These are phyloP conservation scores for Reticulitermes speratus DNA, from an alignment of 1,140 invertebrate genomes.

Conservation along the genomic window DNA sequence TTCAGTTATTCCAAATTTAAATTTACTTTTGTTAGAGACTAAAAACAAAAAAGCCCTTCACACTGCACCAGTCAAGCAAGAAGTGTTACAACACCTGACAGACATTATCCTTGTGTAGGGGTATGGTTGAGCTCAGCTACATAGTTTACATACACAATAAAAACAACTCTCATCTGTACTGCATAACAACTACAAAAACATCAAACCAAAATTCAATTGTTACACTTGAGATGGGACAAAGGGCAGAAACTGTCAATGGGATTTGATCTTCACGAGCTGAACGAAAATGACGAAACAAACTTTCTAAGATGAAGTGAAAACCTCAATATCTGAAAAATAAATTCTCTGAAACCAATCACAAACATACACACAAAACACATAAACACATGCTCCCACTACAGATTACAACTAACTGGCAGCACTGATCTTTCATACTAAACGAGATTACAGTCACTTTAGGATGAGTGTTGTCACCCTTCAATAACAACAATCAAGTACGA, in stretches of 20 bases:
- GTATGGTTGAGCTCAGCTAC: background rate
- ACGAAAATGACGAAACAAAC: background rate
- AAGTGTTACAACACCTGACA: background rate
- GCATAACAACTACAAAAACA: conserved; percentile 1
- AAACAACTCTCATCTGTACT: background rate
- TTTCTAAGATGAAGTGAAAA: background rate
- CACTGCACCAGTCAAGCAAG: background rate
- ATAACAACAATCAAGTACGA: no score
- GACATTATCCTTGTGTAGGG: background rate
- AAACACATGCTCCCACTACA: background rate
- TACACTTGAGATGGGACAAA: background rate
- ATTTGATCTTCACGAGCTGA: background rate
- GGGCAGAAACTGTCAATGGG: background rate
- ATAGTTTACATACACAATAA: background rate
- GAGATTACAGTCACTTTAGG: background rate
- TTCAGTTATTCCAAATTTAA: background rate
- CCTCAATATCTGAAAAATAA: background rate
- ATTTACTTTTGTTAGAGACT: conserved; percentile 4
- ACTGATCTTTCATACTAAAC: background rate
- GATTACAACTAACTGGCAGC: background rate
- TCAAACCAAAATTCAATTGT: background rate
- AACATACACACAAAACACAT: background rate
- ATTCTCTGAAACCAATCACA: background rate
- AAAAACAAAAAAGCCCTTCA: background rate
- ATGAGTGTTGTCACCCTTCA: background rate